Evolutionary conservation across 2,113 vertebrate genomes (phyloP).

Genomic region (Trichechus manatus): DNA sequence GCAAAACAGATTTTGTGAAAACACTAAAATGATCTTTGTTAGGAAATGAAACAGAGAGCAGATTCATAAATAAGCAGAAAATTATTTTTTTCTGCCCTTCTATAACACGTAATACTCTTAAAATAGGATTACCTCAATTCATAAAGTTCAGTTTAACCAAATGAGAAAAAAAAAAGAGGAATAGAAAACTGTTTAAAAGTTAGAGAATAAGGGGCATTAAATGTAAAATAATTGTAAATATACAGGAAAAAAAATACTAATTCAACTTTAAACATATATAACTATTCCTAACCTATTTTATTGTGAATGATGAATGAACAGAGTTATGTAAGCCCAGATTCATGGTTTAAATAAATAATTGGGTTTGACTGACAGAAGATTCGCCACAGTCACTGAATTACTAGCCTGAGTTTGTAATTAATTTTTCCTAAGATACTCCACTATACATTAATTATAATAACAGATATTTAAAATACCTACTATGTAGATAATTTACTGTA

Average conservation of each 20-base stretch:
- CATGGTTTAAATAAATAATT: not conserved
- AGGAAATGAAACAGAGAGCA: slow-evolving; percentile 10
- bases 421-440: slow-evolving; percentile 27
- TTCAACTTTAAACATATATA: slow-evolving; percentile 12
- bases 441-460: not conserved
- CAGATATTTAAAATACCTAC: not conserved
- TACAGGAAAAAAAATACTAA: not conserved
- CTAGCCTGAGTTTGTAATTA: not conserved
- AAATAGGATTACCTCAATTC: not conserved
- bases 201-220: not conserved
- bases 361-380: not conserved
- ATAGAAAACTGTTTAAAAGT: not conserved
- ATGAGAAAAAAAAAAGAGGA: not conserved
- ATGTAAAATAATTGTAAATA: not conserved
- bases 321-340: not conserved
- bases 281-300: slow-evolving; percentile 1
- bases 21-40: not conserved
- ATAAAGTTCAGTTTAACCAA: not conserved
- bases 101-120: not conserved
- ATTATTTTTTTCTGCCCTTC: slow-evolving; percentile 4
- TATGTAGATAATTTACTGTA: not conserved
- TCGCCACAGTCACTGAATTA: not conserved
- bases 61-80: not conserved
- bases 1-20: slow-evolving; percentile 2
- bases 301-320: slow-evolving; percentile 4